These are phyloP conservation scores for Crypturellus undulatus DNA, from an alignment of 2,113 vertebrate genomes.

Conservation along the genomic window DNA sequence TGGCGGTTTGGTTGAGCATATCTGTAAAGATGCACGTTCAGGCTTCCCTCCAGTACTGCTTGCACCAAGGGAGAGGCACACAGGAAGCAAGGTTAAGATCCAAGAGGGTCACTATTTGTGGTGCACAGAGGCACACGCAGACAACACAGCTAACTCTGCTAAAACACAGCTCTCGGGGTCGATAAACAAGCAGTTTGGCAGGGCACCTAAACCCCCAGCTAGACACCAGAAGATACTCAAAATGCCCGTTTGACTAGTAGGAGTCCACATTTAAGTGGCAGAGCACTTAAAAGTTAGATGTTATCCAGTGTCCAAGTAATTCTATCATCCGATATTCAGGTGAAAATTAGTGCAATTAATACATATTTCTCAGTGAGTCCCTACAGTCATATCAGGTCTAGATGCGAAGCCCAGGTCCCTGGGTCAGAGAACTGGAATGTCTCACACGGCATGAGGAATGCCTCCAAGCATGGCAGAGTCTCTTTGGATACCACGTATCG, in stretches of 20 bases:
- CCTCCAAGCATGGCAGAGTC: neutral
- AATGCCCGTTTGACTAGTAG: neutral
- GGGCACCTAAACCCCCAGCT: neutral
- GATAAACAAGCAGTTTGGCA: neutral
- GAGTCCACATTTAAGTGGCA: neutral
- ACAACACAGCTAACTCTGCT: neutral
- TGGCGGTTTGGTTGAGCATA: neutral
- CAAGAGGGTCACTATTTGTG: neutral
- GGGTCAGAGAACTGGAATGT: slow-evolving; percentile 3
- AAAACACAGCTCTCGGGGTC: neutral
- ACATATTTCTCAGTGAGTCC: neutral
- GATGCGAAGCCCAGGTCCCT: neutral
- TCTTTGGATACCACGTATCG: neutral
- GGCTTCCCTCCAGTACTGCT: neutral
- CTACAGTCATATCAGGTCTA: neutral
- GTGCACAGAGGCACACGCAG: neutral
- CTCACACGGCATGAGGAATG: neutral
- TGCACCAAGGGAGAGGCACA: neutral
- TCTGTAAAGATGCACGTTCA: neutral
- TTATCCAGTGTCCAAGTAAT: neutral
- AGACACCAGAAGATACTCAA: neutral
- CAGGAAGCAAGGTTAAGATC: neutral
- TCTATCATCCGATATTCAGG: neutral
- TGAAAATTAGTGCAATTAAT: neutral
- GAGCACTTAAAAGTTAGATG: neutral